Evolutionary conservation across 2,797 vertebrate genomes (phyloP).

Genomic region (Novumbra hubbsi): DNA sequence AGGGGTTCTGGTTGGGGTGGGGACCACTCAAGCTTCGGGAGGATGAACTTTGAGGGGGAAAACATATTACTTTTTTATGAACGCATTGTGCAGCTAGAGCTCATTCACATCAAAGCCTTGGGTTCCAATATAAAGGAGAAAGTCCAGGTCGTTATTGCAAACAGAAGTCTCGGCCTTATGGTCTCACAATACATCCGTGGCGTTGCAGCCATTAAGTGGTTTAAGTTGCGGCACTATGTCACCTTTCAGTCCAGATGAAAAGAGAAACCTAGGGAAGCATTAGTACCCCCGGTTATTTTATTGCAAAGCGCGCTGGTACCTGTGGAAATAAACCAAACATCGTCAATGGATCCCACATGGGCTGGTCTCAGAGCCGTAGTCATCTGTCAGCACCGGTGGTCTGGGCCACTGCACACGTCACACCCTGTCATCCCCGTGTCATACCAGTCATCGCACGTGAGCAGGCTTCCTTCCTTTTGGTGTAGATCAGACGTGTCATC

Average conservation of each 20-base stretch:
- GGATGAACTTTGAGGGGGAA: slow-evolving; percentile 67
- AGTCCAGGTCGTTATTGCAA: slow-evolving; percentile 60
- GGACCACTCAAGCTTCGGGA: slow-evolving; percentile 52
- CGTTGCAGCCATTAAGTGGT: slow-evolving; percentile 48
- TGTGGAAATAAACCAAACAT: not conserved
- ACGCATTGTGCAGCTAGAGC: slow-evolving; percentile 58
- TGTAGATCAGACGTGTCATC: slow-evolving; percentile 25
- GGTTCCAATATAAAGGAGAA: slow-evolving; percentile 60
- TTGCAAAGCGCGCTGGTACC: not conserved
- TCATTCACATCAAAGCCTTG: slow-evolving; percentile 67
- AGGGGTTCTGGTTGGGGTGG: slow-evolving; percentile 62
- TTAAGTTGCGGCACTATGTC: slow-evolving; percentile 34
- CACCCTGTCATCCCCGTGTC: not conserved
- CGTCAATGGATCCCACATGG: slow-evolving; percentile 47
- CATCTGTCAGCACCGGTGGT: slow-evolving; percentile 61
- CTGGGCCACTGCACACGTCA: slow-evolving; percentile 41
- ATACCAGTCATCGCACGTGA: not conserved
- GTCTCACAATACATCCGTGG: slow-evolving; percentile 54
- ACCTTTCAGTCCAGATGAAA: slow-evolving; percentile 56
- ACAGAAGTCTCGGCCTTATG: slow-evolving; percentile 57
- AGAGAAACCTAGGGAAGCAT: slow-evolving; percentile 1
- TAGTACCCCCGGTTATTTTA: slow-evolving; percentile 7
- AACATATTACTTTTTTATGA: slow-evolving; percentile 66
- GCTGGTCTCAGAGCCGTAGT: slow-evolving; percentile 43
- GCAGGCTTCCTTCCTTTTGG: not conserved